Conservation (phyloP, 1,140 invertebrate genomes). For the Drosophila jambulina region DNA sequence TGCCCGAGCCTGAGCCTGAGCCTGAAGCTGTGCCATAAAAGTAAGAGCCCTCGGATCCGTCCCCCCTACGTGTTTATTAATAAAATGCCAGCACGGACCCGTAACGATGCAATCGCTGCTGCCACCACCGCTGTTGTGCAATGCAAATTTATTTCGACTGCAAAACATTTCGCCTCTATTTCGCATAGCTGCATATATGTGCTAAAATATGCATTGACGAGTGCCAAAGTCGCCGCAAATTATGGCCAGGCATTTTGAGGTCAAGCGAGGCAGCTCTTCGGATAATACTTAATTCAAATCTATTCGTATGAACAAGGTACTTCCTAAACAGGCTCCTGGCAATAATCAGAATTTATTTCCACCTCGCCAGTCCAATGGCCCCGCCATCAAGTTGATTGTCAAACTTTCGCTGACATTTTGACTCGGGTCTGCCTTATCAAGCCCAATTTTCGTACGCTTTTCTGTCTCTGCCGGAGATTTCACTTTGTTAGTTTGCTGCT, state of each 20-base stretch:
- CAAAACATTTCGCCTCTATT: constrained; percentile 33
- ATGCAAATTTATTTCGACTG: constrained; percentile 35
- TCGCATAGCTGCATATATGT: constrained; percentile 25
- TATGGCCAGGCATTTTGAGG: constrained; percentile 30
- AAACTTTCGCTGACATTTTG: constrained; percentile 62
- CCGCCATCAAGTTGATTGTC: constrained; percentile 49
- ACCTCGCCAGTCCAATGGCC: constrained; percentile 35
- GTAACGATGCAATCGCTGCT: constrained; percentile 37
- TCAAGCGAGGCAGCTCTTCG: constrained; percentile 6
- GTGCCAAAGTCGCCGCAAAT: constrained; percentile 12
- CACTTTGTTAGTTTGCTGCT: constrained; percentile 53
- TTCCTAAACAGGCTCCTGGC: constrained; percentile 14
- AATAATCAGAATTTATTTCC: constrained; percentile 50
- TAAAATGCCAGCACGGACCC: constrained; percentile 45
- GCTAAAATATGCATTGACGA: constrained; percentile 12
- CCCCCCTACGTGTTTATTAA: constrained; percentile 57
- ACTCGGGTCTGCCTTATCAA: constrained; percentile 47
- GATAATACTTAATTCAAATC: constrained; percentile 1
- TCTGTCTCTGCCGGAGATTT: constrained; percentile 64
- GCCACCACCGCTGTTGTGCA: constrained; percentile 36
- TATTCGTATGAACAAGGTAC: constrained; percentile 10
- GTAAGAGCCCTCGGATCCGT: constrained; percentile 45
- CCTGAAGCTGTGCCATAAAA: constrained; percentile 52
- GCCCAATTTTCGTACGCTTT: constrained; percentile 41
- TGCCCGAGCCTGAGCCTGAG: constrained; percentile 12